Base-by-base conservation (phyloP, 1,140 invertebrate genomes). In the Drosophila watanabei region DNA sequence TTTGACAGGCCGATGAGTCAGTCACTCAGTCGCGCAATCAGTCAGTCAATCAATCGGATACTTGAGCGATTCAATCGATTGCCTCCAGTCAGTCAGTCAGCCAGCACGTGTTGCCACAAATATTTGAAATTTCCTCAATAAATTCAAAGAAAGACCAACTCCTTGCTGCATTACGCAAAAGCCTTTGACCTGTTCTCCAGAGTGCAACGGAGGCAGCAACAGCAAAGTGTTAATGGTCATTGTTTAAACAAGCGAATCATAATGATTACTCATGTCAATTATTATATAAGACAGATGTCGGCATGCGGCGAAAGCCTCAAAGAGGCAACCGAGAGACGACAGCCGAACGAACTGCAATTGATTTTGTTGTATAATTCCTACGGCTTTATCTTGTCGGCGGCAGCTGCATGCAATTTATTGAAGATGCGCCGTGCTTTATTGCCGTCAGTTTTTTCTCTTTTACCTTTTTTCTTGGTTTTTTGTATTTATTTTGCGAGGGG, bases 321-420 rank as follows among this genome's bases (percentile, higher is more conserved):
- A 83, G 80, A 62, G 80, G 32, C 48, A 60, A 46, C n/a, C 37
- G 37, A 37, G 20, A 14, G 18, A 9, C 41, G 71, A 48, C 46
- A 49, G 66, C 10, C 60, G 37, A 39, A 28, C 66, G 66, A 73
- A 51, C 43, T 82, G 79, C 82, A 86, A 86, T 86, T 86, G 82
- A 85, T 85, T 85, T 85, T 81, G 82, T 85, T 85, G 82, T 85
- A 85, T 86, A 86, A 86, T 86, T 86, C 81, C 69, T 86, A 86
- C 82, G 75, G 69, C 73, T 79, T 81, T 73, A 81, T 85, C 82
- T 86, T 73, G 82, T 78, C 79, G 78, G 68, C 79, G 78, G 68
- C 82, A 82, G 78, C 82, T 85, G 82, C 82, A 85, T 64, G 58
- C 76, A 85, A 85, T 86, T 85, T 85, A 86, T 85, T 86, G 78